These are phyloP conservation scores for Tupiocoris notatus DNA, from an alignment of 2,888 invertebrate genomes.

Conservation along the genomic window DNA sequence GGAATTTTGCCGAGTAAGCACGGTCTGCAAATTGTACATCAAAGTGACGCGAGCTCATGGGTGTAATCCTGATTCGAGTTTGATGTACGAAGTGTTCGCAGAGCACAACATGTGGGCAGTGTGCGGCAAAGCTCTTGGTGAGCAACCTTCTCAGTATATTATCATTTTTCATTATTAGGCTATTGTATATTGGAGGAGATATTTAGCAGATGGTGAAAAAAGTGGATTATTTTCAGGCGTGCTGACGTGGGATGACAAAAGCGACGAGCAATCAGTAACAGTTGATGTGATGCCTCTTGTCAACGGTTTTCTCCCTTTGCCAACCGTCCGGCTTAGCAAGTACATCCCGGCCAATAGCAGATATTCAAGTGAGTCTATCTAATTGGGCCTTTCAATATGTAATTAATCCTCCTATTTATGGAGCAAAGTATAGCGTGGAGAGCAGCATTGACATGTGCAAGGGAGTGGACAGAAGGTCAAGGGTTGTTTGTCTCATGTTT, in stretches of 20 bases:
- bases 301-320: constrained; percentile 84
- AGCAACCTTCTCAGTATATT: no score
- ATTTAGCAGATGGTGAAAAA: no score
- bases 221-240: no score
- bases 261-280: constrained; percentile 67
- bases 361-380: background rate
- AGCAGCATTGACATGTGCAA: no score
- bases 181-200: no score
- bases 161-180: no score
- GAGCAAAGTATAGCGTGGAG: no score
- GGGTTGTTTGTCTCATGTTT: no score
- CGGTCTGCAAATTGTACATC: constrained; percentile 78
- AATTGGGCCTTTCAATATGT: no score
- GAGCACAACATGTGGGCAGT: constrained; percentile 89
- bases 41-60: constrained; percentile 62
- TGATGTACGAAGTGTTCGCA: constrained; percentile 92
- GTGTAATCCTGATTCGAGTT: constrained; percentile 55
- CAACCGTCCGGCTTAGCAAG: constrained; percentile 81
- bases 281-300: constrained; percentile 92
- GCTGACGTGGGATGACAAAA: constrained; percentile 65
- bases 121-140: constrained; percentile 78
- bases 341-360: constrained; percentile 73
- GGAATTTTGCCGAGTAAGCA: constrained; percentile 85
- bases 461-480: no score
- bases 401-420: no score